phyloP scores from a whole-genome alignment of 2,113 vertebrate species.

The Ciconia boyciana region DNA sequence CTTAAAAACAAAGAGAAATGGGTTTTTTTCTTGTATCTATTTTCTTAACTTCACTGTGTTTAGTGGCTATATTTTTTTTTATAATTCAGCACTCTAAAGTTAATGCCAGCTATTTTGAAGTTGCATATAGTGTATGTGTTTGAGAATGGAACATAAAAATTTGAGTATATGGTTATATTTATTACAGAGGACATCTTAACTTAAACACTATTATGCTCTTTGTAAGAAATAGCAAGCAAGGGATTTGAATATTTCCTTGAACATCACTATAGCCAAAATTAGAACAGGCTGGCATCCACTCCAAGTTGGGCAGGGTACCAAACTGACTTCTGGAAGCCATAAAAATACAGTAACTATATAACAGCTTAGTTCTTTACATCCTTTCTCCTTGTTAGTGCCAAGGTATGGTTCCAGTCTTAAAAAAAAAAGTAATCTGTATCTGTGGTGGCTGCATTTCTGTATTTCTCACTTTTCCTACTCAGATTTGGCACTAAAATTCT shows the following conservation, averaged over 20 bases:
- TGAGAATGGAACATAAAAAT: not conserved
- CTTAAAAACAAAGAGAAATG: not conserved
- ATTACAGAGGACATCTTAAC: not conserved
- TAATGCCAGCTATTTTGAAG: not conserved
- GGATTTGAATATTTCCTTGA: not conserved
- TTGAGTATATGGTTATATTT: not conserved
- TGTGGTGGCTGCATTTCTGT: not conserved
- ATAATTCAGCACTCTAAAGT: not conserved
- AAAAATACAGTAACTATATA: not conserved
- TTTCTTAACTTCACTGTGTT: not conserved
- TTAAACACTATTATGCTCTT: not conserved
- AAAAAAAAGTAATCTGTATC: not conserved
- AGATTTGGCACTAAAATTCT: not conserved
- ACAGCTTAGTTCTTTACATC: not conserved
- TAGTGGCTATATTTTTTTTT: not conserved
- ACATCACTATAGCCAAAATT: not conserved
- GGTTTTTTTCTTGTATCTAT: not conserved
- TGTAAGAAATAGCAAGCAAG: not conserved
- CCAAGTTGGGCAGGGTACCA: not conserved
- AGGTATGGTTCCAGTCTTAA: not conserved
- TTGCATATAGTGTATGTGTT: not conserved
- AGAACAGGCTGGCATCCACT: not conserved
- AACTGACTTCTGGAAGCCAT: not conserved
- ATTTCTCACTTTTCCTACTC: not conserved
- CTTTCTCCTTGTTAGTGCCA: not conserved